Percentiles rank a stretch among this genome's conserved stretches.
Evolutionary conservation across 1,140 invertebrate genomes (phyloP).

Genomic region (Tyrophagus putrescentiae): DNA sequence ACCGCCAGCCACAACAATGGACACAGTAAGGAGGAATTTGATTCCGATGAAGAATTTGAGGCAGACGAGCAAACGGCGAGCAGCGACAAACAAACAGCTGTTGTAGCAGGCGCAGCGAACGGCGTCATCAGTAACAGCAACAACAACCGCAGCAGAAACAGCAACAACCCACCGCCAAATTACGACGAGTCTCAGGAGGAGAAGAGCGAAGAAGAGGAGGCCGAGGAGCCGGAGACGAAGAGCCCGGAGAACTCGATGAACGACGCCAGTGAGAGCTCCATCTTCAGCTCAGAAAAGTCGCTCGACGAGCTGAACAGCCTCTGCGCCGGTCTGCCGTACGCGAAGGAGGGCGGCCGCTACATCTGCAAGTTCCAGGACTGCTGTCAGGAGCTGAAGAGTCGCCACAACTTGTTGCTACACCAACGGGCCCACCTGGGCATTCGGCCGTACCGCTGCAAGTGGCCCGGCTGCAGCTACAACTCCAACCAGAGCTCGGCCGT

Average conservation of each 20-base stretch:
- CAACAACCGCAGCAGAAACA: not conserved
- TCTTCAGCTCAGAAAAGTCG: not conserved
- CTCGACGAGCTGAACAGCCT: not conserved
- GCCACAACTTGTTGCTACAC: constrained; percentile 6
- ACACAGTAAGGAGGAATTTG: no score
- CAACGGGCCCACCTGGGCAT: constrained; percentile 10
- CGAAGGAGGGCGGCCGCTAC: not conserved
- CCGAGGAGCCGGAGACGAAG: not conserved
- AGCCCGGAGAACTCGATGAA: not conserved
- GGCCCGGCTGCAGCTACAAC: not conserved
- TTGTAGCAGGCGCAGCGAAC: not conserved
- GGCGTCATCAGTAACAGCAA: not conserved
- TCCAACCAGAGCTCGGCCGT: constrained; percentile 7
- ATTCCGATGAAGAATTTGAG: no score
- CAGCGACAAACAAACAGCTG: no score
- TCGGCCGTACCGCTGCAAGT: constrained; percentile 7
- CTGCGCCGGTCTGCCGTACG: not conserved
- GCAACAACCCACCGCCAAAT: not conserved
- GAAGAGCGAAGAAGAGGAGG: not conserved
- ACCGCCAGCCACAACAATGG: no score
- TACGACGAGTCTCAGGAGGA: not conserved
- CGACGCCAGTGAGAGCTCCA: not conserved
- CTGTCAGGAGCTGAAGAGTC: not conserved
- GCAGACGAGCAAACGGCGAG: no score
- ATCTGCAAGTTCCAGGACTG: constrained; percentile 4